These are phyloP conservation scores for Chloroclysta siterata DNA, from an alignment of 2,888 invertebrate genomes.

Conservation along the genomic window DNA sequence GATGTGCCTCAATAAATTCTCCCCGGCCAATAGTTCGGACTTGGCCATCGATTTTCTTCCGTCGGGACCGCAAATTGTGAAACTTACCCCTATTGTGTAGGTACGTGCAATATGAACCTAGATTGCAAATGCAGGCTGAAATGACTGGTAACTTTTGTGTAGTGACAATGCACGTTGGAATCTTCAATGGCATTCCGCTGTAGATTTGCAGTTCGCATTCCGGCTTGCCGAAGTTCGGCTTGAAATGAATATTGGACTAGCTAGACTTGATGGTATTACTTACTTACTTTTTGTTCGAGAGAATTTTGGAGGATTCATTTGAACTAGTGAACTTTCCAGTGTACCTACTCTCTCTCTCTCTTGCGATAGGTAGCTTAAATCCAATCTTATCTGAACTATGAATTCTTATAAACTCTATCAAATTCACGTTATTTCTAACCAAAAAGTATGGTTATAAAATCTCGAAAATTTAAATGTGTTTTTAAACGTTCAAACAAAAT, in stretches of 20 bases:
- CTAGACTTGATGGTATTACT: background rate
- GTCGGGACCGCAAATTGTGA: constrained; percentile 69
- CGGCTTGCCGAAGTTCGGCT: constrained; percentile 26
- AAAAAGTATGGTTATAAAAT: too few relatives aligned
- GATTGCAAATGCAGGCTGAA: constrained; percentile 71
- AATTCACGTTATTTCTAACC: too few relatives aligned
- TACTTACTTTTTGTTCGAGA: background rate
- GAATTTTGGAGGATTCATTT: too few relatives aligned
- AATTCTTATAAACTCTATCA: too few relatives aligned
- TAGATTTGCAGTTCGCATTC: constrained; percentile 32
- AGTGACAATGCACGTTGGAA: constrained; percentile 45
- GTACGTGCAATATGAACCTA: constrained; percentile 67
- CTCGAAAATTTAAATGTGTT: too few relatives aligned
- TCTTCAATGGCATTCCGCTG: constrained; percentile 41
- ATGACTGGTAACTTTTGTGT: constrained; percentile 64
- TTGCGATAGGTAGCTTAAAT: too few relatives aligned
- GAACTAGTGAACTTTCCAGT: too few relatives aligned
- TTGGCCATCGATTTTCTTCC: constrained; percentile 66
- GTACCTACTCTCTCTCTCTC: too few relatives aligned
- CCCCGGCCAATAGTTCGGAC: constrained; percentile 64
- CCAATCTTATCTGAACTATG: too few relatives aligned
- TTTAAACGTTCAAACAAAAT: too few relatives aligned
- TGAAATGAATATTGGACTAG: constrained; percentile 22
- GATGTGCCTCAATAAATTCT: constrained; percentile 67
- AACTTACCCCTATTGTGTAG: constrained; percentile 68